Conservation (phyloP, 2,797 vertebrate genomes). For the Coreius guichenoti region DNA sequence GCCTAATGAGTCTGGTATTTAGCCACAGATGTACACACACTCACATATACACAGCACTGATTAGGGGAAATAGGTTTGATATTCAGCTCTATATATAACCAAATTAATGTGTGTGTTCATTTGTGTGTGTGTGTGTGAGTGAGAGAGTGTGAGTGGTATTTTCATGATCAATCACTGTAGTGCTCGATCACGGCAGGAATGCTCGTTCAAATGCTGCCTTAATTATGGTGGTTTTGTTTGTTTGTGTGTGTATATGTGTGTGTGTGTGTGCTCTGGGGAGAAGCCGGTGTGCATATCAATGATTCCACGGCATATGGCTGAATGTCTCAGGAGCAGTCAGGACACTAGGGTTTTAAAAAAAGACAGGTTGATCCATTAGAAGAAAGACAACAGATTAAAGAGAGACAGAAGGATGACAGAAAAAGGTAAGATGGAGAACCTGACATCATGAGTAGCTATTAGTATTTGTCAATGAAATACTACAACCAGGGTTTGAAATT, state of each 20-base stretch:
- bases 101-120: background rate
- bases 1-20: slow-evolving; percentile 48
- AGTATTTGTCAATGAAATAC: background rate
- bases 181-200: slow-evolving; percentile 26
- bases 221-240: slow-evolving; percentile 41
- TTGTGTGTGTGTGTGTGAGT: background rate
- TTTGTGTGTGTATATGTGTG: background rate
- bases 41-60: slow-evolving; percentile 30
- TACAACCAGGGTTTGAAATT: background rate
- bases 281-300: slow-evolving; percentile 39
- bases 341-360: slow-evolving; percentile 32
- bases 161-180: slow-evolving; percentile 36
- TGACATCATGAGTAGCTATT: background rate
- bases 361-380: slow-evolving; percentile 37
- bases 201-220: slow-evolving; percentile 42
- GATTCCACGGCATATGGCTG: slow-evolving; percentile 40
- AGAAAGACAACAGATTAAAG: slow-evolving; percentile 24
- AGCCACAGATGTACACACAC: slow-evolving; percentile 32
- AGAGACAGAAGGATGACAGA: slow-evolving; percentile 1
- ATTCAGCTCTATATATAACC: slow-evolving; percentile 25
- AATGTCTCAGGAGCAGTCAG: slow-evolving; percentile 48
- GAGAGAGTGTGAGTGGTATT: background rate
- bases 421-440: background rate
- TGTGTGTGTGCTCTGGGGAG: background rate
- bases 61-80: slow-evolving; percentile 22